These are phyloP conservation scores for Saccostrea cuccullata DNA, from an alignment of 1,140 invertebrate genomes.

Conservation along the genomic window DNA sequence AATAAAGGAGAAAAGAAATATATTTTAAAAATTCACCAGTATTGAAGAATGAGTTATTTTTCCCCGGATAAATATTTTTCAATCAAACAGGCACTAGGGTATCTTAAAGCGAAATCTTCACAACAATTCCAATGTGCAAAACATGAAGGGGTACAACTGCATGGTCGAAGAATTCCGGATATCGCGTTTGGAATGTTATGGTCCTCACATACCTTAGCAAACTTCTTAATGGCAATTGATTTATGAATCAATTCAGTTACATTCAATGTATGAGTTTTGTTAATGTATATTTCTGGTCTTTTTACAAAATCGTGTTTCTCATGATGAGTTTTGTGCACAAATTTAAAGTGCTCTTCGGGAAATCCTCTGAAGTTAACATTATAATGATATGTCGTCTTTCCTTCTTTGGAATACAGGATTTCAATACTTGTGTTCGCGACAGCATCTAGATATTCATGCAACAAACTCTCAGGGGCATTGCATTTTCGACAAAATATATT, in stretches of 20 bases:
- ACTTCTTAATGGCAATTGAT: background rate
- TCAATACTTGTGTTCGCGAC: background rate
- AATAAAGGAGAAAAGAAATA: no score
- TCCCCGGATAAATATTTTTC: background rate
- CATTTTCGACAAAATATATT: background rate
- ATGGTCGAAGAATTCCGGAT: background rate
- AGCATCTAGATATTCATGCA: background rate
- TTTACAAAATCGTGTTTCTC: background rate
- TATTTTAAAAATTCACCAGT: no score
- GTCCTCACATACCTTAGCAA: background rate
- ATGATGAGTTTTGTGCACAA: background rate
- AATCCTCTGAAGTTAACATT: background rate
- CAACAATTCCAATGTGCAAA: background rate
- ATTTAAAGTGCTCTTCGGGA: background rate
- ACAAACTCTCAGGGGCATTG: background rate
- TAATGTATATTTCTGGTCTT: background rate
- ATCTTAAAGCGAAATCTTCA: constrained; percentile 27
- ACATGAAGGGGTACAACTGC: background rate
- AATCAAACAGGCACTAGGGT: constrained; percentile 22
- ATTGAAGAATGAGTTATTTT: no score
- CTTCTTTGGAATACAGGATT: background rate
- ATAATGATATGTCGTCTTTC: background rate
- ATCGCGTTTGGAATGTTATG: background rate
- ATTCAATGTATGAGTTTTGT: background rate
- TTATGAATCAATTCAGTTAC: background rate